Percentiles rank a stretch among this genome's conserved stretches.
phyloP scores from a whole-genome alignment of 2,797 vertebrate genomes.

The Sitta carolinensis region DNA sequence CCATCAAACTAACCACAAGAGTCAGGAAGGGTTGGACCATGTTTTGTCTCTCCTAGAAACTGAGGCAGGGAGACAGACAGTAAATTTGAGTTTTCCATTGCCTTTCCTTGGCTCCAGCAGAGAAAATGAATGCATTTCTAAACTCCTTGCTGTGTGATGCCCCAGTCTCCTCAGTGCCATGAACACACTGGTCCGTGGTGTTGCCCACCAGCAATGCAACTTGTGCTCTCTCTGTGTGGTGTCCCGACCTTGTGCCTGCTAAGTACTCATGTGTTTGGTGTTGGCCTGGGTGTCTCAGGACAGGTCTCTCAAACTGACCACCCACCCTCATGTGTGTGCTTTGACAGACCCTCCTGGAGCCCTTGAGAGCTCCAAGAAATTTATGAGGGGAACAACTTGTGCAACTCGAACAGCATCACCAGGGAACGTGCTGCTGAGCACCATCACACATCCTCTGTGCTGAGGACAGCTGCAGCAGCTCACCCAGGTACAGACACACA shows the following conservation, averaged over 20 bases:
- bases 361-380: neutral
- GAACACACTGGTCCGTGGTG: neutral
- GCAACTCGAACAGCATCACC: neutral
- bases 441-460: neutral
- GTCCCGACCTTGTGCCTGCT: neutral
- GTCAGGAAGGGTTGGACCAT: neutral
- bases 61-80: neutral
- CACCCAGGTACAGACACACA: neutral
- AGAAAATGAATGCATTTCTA: neutral
- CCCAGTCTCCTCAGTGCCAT: neutral
- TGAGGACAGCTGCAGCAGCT: neutral
- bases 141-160: fast-evolving
- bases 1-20: neutral
- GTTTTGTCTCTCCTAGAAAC: neutral
- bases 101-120: neutral
- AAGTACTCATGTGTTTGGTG: neutral
- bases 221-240: fast-evolving
- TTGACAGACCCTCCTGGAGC: neutral
- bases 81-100: neutral
- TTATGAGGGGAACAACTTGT: fast-evolving
- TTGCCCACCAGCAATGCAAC: neutral
- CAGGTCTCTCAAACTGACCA: neutral
- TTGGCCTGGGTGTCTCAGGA: neutral
- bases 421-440: neutral
- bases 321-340: neutral